Percentiles rank a stretch among this genome's conserved stretches.
Conservation (phyloP, 2,888 invertebrate genomes). For the Nomada hirtipes region DNA sequence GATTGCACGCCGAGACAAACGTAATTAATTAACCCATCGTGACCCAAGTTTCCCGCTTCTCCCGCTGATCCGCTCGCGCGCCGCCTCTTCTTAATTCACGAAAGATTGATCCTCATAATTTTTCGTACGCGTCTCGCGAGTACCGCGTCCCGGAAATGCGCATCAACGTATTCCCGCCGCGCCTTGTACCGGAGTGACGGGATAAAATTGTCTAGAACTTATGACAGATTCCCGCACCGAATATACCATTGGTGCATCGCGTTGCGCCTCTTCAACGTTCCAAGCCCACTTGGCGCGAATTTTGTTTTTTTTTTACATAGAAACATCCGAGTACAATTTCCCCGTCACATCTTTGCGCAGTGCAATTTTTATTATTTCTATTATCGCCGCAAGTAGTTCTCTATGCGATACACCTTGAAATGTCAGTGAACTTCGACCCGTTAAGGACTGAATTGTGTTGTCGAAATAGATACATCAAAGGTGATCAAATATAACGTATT, state of each 20-base stretch:
- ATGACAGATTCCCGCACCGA: background rate
- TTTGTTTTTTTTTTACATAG: no score
- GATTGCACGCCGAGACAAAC: slow-evolving; percentile 47
- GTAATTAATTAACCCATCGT: slow-evolving; percentile 60
- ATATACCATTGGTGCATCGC: background rate
- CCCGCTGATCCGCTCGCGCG: background rate
- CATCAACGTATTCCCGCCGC: slow-evolving; percentile 8
- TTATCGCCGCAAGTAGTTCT: no score
- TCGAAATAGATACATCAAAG: no score
- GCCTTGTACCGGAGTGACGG: slow-evolving; percentile 1
- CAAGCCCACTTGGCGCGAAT: slow-evolving; percentile 1
- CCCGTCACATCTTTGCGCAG: no score
- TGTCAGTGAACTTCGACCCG: no score
- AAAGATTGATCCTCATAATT: slow-evolving; percentile 55
- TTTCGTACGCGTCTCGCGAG: slow-evolving; percentile 39
- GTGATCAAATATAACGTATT: no score
- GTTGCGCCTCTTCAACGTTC: slow-evolving; percentile 21
- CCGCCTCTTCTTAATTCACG: slow-evolving; percentile 24
- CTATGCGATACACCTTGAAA: no score
- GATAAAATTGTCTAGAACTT: slow-evolving; percentile 25
- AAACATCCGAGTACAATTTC: no score
- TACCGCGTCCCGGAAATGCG: slow-evolving; percentile 10
- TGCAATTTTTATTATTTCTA: no score
- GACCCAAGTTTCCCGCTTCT: slow-evolving; percentile 50
- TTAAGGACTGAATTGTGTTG: no score